A percentile compares a stretch with the other conserved stretches of the same genome.
These are phyloP conservation scores for Montipora efflorescens DNA, from an alignment of 64 coral and sea anemone genomes.

Conservation along the genomic window DNA sequence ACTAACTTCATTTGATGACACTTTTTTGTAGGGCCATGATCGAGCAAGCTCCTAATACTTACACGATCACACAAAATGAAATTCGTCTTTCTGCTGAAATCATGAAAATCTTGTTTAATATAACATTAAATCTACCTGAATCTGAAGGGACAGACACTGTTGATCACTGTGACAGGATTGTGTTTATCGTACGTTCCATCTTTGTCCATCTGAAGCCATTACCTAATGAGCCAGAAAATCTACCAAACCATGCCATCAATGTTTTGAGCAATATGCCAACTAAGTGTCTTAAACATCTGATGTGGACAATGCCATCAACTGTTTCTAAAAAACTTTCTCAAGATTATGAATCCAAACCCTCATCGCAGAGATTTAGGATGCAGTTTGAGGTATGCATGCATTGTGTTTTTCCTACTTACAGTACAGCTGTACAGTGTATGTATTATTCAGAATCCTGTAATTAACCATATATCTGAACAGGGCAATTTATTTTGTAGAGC, in stretches of 20 bases:
- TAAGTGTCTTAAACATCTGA: constrained; percentile 69
- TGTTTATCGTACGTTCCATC: constrained; percentile 77
- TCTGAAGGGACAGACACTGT: constrained; percentile 68
- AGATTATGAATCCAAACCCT: constrained; percentile 56
- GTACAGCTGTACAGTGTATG: too few species aligned
- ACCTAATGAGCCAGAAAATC: constrained; percentile 64
- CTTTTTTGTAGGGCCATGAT: constrained; percentile 53
- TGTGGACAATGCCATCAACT: constrained; percentile 74
- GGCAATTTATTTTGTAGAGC: too few species aligned
- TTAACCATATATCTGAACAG: too few species aligned
- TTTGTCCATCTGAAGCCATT: constrained; percentile 66
- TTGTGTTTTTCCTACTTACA: too few species aligned
- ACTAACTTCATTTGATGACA: too few species aligned
- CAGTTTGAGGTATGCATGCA: constrained; percentile 53
- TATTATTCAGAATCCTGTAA: too few species aligned
- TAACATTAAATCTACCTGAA: constrained; percentile 86
- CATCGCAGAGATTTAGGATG: constrained; percentile 47
- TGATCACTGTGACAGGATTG: constrained; percentile 89
- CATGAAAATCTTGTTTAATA: constrained; percentile 94
- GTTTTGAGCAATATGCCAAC: constrained; percentile 85
- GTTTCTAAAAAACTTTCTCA: constrained; percentile 70
- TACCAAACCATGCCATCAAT: constrained; percentile 95
- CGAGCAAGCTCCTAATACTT: constrained; percentile 70
- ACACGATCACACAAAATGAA: constrained; percentile 63
- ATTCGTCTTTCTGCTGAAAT: constrained; percentile 82